Conservation (phyloP, 2,888 invertebrate species). For the Melipona beecheii region DNA sequence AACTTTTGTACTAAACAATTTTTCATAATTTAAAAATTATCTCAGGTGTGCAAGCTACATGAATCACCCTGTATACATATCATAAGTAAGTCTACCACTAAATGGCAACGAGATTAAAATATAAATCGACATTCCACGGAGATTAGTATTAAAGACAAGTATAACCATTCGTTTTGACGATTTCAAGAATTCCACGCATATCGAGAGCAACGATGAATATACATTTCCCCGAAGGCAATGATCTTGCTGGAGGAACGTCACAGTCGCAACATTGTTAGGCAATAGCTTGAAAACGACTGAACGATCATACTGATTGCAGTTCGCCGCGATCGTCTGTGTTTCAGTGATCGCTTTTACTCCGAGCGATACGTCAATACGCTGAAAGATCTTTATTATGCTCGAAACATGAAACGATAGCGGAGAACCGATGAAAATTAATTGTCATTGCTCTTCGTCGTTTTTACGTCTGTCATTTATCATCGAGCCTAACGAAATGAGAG, state of each 20-base stretch:
- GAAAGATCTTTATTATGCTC: conserved; percentile 5
- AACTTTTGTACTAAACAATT: too few relatives aligned
- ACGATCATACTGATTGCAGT: background rate
- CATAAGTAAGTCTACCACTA: too few relatives aligned
- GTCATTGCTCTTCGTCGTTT: background rate
- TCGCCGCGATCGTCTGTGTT: background rate
- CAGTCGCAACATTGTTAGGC: conserved; percentile 7
- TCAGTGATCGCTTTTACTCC: background rate
- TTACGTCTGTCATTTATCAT: background rate
- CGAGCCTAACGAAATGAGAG: too few relatives aligned
- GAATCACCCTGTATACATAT: too few relatives aligned
- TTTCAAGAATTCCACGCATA: background rate
- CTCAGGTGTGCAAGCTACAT: too few relatives aligned
- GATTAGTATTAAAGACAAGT: background rate
- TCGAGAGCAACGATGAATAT: conserved; percentile 4
- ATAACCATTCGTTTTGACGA: background rate
- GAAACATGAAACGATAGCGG: background rate
- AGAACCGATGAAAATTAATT: background rate
- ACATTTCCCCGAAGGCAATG: conserved; percentile 18
- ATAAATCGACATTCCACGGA: background rate
- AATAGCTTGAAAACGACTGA: background rate
- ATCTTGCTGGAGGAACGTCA: background rate
- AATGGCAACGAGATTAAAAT: too few relatives aligned
- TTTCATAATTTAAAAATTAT: too few relatives aligned
- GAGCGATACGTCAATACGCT: background rate